phyloP scores from a whole-genome alignment of 2,888 invertebrate genomes.

The Nemapogon koenigi region DNA sequence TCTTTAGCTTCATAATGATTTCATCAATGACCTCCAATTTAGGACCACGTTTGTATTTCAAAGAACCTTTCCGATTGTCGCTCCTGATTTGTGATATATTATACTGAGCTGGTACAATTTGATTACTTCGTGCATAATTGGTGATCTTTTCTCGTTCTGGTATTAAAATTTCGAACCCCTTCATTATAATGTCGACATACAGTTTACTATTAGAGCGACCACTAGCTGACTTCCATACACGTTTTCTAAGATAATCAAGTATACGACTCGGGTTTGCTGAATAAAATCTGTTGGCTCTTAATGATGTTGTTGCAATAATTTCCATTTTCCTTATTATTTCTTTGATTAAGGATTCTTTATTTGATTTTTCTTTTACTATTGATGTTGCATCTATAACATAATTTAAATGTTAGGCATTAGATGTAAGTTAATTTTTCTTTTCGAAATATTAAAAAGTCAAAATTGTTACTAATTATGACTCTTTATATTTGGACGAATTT shows the following conservation, averaged over 20 bases:
- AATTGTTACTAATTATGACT: too few species aligned
- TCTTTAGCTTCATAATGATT: not conserved
- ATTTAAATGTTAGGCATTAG: too few species aligned
- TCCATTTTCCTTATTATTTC: not conserved
- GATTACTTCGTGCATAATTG: not conserved
- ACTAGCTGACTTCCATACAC: not conserved
- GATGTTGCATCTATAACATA: too few species aligned
- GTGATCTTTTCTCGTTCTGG: constrained; percentile 8
- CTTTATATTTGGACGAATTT: too few species aligned
- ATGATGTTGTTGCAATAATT: not conserved
- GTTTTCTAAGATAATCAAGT: not conserved
- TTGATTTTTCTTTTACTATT: constrained; percentile 2
- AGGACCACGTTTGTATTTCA: not conserved
- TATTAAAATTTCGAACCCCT: constrained; percentile 27
- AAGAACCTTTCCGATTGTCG: not conserved
- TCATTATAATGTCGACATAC: constrained; percentile 34
- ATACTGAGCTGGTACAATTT: not conserved
- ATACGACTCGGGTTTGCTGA: not conserved
- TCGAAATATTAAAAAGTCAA: too few species aligned
- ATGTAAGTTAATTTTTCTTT: too few species aligned
- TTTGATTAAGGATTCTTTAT: not conserved
- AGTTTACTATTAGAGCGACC: constrained; percentile 20
- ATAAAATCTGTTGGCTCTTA: not conserved
- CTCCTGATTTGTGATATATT: not conserved
- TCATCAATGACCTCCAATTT: not conserved